Conservation (phyloP, 2,888 invertebrate genomes). For the Scaptodrosophila latifasciaeformis region DNA sequence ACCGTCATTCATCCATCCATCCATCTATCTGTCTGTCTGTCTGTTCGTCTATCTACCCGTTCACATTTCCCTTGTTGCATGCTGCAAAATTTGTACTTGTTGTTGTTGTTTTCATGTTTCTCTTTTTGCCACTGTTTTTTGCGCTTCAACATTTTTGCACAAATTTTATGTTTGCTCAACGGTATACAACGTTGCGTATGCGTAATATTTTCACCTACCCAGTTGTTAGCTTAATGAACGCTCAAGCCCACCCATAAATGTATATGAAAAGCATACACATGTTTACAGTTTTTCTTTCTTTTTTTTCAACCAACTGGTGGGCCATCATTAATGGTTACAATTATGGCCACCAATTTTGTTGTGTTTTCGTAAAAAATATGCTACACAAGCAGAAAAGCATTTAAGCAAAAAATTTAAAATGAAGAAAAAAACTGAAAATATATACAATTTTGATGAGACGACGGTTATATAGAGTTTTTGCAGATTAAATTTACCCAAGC, state of each 20-base stretch:
- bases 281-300: too few relatives aligned
- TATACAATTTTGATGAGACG: too few relatives aligned
- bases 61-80: constrained; percentile 52
- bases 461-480: too few relatives aligned
- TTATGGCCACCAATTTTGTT: too few relatives aligned
- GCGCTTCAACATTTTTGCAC: constrained; percentile 12
- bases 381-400: too few relatives aligned
- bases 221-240: too few relatives aligned
- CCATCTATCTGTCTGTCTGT: too few relatives aligned
- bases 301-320: neutral
- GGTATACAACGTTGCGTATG: constrained; percentile 39
- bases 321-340: neutral
- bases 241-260: neutral
- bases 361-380: too few relatives aligned
- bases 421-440: too few relatives aligned
- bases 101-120: neutral
- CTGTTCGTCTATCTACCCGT: constrained; percentile 12
- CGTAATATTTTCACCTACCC: constrained; percentile 31
- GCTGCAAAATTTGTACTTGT: constrained; percentile 7
- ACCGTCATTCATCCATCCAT: too few relatives aligned
- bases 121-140: constrained; percentile 13
- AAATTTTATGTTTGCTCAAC: constrained; percentile 25
- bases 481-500: too few relatives aligned
- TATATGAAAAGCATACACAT: neutral
- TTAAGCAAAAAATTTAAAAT: too few relatives aligned